These are phyloP conservation scores for Belonocnema kinseyi DNA, from an alignment of 1,140 invertebrate genomes.

Conservation along the genomic window DNA sequence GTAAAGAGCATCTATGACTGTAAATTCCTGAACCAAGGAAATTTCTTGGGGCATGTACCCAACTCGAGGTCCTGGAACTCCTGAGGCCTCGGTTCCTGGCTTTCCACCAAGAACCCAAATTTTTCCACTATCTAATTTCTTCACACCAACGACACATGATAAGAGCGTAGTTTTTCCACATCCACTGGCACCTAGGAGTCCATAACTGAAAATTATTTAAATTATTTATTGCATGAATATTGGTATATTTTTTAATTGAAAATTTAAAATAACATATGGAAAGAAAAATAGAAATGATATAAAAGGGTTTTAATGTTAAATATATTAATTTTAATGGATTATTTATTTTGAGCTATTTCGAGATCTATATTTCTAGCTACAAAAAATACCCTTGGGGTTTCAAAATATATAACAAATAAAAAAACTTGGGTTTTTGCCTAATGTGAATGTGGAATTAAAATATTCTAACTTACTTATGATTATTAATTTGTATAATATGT, in stretches of 20 bases:
- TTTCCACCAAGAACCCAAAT: constrained; percentile 87
- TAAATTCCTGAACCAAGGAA: constrained; percentile 90
- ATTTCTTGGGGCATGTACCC: constrained; percentile 95
- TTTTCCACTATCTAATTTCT: constrained; percentile 84
- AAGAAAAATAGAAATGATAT: too few species aligned
- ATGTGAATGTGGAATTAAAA: too few species aligned
- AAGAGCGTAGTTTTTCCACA: constrained; percentile 91
- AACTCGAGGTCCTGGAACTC: constrained; percentile 86
- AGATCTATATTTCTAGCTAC: too few species aligned
- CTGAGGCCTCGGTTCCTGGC: constrained; percentile 83
- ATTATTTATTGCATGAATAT: constrained; percentile 14
- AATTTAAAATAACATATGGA: too few species aligned
- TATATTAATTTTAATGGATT: too few species aligned
- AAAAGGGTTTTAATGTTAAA: too few species aligned
- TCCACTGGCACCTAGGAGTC: constrained; percentile 89
- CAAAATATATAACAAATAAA: too few species aligned
- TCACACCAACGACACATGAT: constrained; percentile 89
- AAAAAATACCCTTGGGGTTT: too few species aligned
- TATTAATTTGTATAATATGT: too few species aligned
- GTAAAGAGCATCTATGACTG: constrained; percentile 87
- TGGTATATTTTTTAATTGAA: background rate
- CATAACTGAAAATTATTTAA: constrained; percentile 80
- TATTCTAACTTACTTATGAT: too few species aligned
- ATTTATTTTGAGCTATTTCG: too few species aligned
- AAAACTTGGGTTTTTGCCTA: too few species aligned